phyloP scores from a whole-genome alignment of 2,113 vertebrate genomes.

The Scortum barcoo region DNA sequence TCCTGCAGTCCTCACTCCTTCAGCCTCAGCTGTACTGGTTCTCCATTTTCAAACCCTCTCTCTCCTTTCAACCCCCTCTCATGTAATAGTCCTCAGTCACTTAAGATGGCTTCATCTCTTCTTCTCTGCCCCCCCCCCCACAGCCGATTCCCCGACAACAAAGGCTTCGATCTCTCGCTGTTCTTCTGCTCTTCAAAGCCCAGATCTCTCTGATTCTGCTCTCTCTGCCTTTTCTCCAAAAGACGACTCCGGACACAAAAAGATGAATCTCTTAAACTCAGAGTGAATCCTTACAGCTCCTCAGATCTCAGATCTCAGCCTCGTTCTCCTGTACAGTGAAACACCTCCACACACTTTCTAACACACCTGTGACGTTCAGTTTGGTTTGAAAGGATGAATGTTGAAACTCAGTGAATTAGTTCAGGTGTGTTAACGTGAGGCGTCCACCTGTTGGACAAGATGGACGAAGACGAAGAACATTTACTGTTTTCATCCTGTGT shows the following conservation, averaged over 20 bases:
- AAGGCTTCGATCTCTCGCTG: conserved; percentile 21
- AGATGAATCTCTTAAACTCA: conserved; percentile 49
- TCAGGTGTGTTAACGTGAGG: neutral
- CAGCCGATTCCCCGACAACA: conserved; percentile 41
- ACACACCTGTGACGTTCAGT: neutral
- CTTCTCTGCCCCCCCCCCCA: conserved; percentile 32
- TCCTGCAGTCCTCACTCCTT: neutral
- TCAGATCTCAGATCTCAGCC: neutral
- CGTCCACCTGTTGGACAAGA: no score
- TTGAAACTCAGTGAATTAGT: neutral
- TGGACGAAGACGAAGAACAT: no score
- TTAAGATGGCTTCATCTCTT: conserved; percentile 42
- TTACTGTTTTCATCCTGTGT: no score
- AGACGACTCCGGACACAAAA: conserved; percentile 45
- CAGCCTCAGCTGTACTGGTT: conserved; percentile 6
- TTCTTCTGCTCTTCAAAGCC: conserved; percentile 45
- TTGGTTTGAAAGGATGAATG: neutral
- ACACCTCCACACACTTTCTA: neutral
- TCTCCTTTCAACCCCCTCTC: neutral
- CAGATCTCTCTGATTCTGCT: conserved; percentile 45
- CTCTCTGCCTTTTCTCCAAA: conserved; percentile 29
- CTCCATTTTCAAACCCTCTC: conserved; percentile 28
- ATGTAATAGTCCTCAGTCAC: conserved; percentile 31
- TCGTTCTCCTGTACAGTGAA: conserved; percentile 4
- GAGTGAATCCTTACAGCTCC: conserved; percentile 20